Conservation (phyloP, 37 sponge, comb jelly and placozoan species). For the Spongilla lacustris region DNA sequence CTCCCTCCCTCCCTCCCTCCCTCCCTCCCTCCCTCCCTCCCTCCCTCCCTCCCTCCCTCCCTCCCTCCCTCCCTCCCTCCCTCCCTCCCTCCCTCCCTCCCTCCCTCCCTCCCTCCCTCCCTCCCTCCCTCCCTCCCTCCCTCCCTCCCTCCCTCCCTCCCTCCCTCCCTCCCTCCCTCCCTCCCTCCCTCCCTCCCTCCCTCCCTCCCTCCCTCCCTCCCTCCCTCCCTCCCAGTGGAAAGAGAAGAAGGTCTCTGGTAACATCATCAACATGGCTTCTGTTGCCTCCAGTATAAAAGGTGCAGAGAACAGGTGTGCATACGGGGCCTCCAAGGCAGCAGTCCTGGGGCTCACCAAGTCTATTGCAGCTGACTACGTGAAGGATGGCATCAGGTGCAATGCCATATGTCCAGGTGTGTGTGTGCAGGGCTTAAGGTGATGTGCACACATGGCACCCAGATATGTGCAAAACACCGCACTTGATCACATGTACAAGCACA, state of each 20-base stretch:
- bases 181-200: not conserved
- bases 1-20: not conserved
- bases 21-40: slow-evolving; percentile 2
- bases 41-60: not conserved
- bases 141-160: not conserved
- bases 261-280: slow-evolving; percentile 88
- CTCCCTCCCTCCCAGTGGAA: slow-evolving; percentile 26
- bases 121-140: not conserved
- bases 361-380: slow-evolving; percentile 75
- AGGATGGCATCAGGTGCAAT: slow-evolving; percentile 73
- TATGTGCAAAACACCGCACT: too few relatives aligned
- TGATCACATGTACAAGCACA: not conserved
- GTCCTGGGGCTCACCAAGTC: slow-evolving; percentile 82
- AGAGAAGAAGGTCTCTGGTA: slow-evolving; percentile 50
- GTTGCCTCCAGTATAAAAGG: slow-evolving; percentile 75
- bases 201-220: not conserved
- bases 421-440: not conserved
- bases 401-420: slow-evolving; percentile 83
- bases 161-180: slow-evolving; percentile 7
- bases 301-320: slow-evolving; percentile 67
- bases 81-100: too few relatives aligned
- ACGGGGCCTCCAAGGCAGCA: slow-evolving; percentile 84
- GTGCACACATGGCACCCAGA: not conserved
- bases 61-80: too few relatives aligned
- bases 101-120: too few relatives aligned